These are phyloP conservation scores for Dendrophyllia cribrosa DNA, from an alignment of 64 coral and sea anemone species.

Conservation along the genomic window DNA sequence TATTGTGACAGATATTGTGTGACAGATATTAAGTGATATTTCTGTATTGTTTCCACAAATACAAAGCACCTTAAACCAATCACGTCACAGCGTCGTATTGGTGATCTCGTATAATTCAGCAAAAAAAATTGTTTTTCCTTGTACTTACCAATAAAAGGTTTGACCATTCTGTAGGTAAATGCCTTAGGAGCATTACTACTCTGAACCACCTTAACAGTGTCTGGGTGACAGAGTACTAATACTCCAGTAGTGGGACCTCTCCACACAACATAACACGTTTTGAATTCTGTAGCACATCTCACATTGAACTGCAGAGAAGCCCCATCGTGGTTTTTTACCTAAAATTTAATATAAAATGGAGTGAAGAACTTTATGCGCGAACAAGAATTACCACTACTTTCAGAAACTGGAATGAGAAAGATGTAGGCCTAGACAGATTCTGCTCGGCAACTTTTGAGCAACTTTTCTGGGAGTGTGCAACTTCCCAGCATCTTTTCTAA, in stretches of 20 bases:
- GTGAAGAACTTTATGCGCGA: not conserved
- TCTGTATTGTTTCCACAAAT: too few relatives aligned
- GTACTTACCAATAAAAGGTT: not conserved
- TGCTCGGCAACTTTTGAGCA: conserved; percentile 84
- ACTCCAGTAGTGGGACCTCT: too few relatives aligned
- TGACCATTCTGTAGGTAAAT: not conserved
- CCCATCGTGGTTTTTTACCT: not conserved
- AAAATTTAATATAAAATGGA: not conserved
- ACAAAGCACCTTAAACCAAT: too few relatives aligned
- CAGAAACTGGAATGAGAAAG: too few relatives aligned
- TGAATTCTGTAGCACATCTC: not conserved
- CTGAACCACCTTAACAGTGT: not conserved
- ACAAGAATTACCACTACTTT: too few relatives aligned
- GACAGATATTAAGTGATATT: too few relatives aligned
- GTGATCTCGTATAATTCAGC: too few relatives aligned
- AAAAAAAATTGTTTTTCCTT: too few relatives aligned
- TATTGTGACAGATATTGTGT: too few relatives aligned
- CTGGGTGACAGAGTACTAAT: not conserved
- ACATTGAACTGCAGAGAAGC: not conserved
- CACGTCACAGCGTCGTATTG: too few relatives aligned
- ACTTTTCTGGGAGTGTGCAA: not conserved
- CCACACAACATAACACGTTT: not conserved
- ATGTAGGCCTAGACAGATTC: conserved; percentile 47
- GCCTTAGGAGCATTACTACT: not conserved
- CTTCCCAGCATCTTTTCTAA: too few relatives aligned